A percentile compares a stretch with the other conserved stretches of the same genome.
phyloP scores from a whole-genome alignment of 2,888 invertebrate genomes.

The Oxytorus armatus region DNA sequence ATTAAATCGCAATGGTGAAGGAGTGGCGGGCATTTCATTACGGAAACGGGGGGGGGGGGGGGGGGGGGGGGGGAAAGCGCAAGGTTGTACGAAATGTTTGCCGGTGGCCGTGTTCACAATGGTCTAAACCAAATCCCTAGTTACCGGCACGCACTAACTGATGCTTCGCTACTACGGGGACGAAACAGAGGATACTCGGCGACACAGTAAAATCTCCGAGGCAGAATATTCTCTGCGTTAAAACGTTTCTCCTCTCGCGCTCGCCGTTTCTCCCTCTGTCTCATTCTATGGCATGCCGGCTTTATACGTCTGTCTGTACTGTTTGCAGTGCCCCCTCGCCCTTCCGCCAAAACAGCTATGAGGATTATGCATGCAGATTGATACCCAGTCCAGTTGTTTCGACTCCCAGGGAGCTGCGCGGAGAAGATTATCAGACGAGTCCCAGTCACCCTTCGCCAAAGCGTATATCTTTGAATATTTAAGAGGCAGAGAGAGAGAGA shows the following conservation, averaged over 20 bases:
- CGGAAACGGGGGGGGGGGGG: neutral
- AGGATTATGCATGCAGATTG: conserved; percentile 71
- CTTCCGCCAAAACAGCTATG: conserved; percentile 40
- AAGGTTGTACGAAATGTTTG: conserved; percentile 1
- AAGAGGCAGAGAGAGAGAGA: conserved; percentile 13
- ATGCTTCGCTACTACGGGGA: neutral
- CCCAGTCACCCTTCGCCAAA: conserved; percentile 33
- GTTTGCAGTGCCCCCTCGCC: neutral
- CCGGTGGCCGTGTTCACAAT: conserved; percentile 24
- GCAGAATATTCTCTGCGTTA: conserved; percentile 33
- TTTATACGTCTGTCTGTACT: conserved; percentile 43
- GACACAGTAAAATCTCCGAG: conserved; percentile 45
- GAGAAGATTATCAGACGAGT: conserved; percentile 58
- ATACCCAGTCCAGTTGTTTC: conserved; percentile 71
- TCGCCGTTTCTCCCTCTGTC: conserved; percentile 21
- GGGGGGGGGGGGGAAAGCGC: neutral
- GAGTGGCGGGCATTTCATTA: neutral
- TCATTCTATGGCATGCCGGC: conserved; percentile 17
- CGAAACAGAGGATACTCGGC: conserved; percentile 5
- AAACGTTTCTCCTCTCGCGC: conserved; percentile 23
- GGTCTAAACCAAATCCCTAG: conserved; percentile 31
- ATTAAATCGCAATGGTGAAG: neutral
- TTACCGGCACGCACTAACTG: conserved; percentile 32
- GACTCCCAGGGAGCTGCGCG: conserved; percentile 65
- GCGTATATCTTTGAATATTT: conserved; percentile 53